Evolutionary conservation across 2,888 invertebrate species (phyloP).

Genomic region (Sarcophaga variegata): DNA sequence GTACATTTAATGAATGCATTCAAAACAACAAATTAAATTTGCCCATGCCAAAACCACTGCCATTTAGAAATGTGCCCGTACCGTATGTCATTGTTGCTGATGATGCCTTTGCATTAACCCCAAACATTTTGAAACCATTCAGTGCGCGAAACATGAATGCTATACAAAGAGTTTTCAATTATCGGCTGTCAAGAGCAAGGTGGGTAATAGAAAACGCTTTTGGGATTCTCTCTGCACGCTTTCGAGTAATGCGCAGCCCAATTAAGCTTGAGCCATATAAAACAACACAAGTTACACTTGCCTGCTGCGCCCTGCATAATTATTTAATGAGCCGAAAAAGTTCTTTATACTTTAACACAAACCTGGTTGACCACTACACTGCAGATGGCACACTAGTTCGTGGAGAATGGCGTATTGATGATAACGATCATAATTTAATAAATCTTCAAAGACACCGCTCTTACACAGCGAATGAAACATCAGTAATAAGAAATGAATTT

Average conservation of each 20-base stretch:
- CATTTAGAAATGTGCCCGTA: slow-evolving; percentile 13
- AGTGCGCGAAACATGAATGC: slow-evolving; percentile 24
- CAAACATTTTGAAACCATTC: slow-evolving; percentile 34
- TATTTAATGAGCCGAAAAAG: slow-evolving; percentile 22
- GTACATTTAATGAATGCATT: slow-evolving; percentile 12
- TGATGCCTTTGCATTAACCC: slow-evolving; percentile 30
- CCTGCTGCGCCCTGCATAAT: slow-evolving; percentile 13
- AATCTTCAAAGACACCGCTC: background rate
- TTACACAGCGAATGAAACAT: slow-evolving; percentile 12
- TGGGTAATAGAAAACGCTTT: slow-evolving; percentile 38
- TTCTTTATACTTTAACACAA: slow-evolving; percentile 20
- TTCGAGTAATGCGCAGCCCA: slow-evolving; percentile 12
- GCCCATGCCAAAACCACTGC: slow-evolving; percentile 10
- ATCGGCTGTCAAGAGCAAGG: slow-evolving; percentile 19
- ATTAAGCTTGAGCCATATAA: background rate
- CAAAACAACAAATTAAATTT: slow-evolving; percentile 33
- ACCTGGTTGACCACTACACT: slow-evolving; percentile 21
- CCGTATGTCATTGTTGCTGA: slow-evolving; percentile 34
- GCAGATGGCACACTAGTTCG: slow-evolving; percentile 29
- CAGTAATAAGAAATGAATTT: slow-evolving; percentile 12
- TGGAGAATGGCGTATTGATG: slow-evolving; percentile 28
- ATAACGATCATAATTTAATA: background rate
- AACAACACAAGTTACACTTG: background rate
- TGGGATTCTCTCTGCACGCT: slow-evolving; percentile 25
- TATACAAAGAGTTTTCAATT: slow-evolving; percentile 40